phyloP scores from a whole-genome alignment of 1,140 invertebrate genomes.

The Oreohelix idahoensis region DNA sequence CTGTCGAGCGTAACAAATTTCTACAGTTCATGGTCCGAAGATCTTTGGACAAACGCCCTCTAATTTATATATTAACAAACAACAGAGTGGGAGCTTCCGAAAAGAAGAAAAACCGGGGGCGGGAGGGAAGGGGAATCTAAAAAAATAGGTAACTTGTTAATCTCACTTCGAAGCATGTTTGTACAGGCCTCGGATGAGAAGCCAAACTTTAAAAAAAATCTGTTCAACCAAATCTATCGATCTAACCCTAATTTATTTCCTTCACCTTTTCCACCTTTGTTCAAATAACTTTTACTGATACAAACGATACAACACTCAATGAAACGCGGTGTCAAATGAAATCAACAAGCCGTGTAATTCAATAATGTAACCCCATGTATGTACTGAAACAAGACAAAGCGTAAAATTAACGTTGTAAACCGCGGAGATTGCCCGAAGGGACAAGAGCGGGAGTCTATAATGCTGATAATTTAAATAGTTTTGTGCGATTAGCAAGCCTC shows the following conservation, averaged over 20 bases:
- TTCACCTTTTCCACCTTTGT: background rate
- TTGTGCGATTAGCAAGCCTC: background rate
- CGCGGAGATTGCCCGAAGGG: background rate
- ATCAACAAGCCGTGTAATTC: constrained; percentile 2
- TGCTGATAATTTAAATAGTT: background rate
- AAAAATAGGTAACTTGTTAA: too few species aligned
- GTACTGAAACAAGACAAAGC: background rate
- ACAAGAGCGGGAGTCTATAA: background rate
- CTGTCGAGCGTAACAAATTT: too few species aligned
- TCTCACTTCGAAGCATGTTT: too few species aligned
- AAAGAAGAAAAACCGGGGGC: too few species aligned
- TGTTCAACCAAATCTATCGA: background rate
- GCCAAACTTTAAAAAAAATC: background rate
- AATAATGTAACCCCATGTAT: background rate
- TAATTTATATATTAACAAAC: too few species aligned
- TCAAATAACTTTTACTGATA: background rate
- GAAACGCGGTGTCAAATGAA: background rate
- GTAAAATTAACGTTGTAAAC: constrained; percentile 12
- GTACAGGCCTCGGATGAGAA: too few species aligned
- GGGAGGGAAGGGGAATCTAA: too few species aligned
- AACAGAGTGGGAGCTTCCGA: too few species aligned
- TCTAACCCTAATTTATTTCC: background rate
- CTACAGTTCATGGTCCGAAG: too few species aligned
- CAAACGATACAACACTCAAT: background rate
- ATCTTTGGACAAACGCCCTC: too few species aligned